Evolutionary conservation across 2,888 invertebrate species (phyloP).

Genomic region (Cynaeus angustus): DNA sequence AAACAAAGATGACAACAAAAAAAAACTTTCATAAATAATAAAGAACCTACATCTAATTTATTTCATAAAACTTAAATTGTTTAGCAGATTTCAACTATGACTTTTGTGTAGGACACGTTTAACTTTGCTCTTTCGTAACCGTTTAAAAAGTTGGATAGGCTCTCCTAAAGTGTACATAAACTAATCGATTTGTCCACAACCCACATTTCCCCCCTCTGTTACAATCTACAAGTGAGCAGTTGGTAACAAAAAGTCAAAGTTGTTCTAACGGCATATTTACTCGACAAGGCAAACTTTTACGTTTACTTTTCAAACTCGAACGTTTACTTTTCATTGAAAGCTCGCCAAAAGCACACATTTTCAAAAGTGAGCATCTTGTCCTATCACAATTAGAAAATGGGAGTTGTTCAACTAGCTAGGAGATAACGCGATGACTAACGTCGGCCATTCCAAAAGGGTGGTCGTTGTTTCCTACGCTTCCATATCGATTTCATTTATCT

Average conservation of each 20-base stretch:
- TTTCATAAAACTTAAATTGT: too few relatives aligned
- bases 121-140: neutral
- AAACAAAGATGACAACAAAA: too few relatives aligned
- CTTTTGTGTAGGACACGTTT: too few relatives aligned
- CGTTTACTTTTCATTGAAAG: constrained; percentile 53
- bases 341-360: constrained; percentile 35
- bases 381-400: constrained; percentile 34
- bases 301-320: constrained; percentile 54
- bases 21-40: too few relatives aligned
- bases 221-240: constrained; percentile 51
- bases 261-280: constrained; percentile 54
- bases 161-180: constrained; percentile 2
- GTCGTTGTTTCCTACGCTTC: constrained; percentile 24
- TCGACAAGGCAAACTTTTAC: constrained; percentile 51
- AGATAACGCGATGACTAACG: constrained; percentile 7
- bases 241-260: constrained; percentile 51
- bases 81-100: too few relatives aligned
- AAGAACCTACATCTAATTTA: too few relatives aligned
- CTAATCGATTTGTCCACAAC: neutral
- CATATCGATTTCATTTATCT: constrained; percentile 35
- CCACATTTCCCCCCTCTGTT: constrained; percentile 27
- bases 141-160: neutral
- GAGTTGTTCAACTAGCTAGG: neutral
- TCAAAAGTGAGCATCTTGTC: constrained; percentile 27
- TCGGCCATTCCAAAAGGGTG: constrained; percentile 10